Evolutionary conservation across 2,113 vertebrate genomes (phyloP), one percentile per base, ranked within the genome.

Genomic region (Genyomyrus donnyi): DNA sequence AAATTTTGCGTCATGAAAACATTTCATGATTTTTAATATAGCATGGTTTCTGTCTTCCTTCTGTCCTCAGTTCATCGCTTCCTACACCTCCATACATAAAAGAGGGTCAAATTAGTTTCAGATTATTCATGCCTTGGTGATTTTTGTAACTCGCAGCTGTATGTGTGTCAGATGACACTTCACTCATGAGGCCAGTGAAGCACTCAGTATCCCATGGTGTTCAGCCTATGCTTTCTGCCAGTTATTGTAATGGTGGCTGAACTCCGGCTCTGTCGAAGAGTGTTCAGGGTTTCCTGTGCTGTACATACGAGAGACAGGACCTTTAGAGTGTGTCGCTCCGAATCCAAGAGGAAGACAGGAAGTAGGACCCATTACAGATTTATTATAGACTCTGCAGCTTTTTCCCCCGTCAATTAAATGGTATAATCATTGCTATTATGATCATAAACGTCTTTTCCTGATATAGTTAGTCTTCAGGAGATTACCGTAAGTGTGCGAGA

Each of bases 401-500:
- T 56, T 86, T 13, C 3, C 21, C 10, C n/a, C 49, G 1, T 27
- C 42, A 31, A 62, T 15, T 86, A 66, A 90, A 35, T 70, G 89
- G 15, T 66, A 50, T 58, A 56, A 50, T 87, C 48, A 53, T 31
- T 74, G 27, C 21, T 7, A 87, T 87, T 87, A 77, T 50, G 42
- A 35, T 77, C 17, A 24, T 42, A 39, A 86, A 66, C 49, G 48
- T 52, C n/a, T 11, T 77, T 90, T 49, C 24, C 58, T 42, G 31
- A 90, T 77, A 50, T 35, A 84, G 77, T 35, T 84, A 84, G 24
- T n/a, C 49, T 53, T 53, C 39, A 24, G 46, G 19, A 91, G 21
- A 52, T 87, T 52, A 77, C 39, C 89, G 92, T 49, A 89, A 93
- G 92, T 91, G 92, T 90, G 88, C 90, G 90, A 91, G 92, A 46